These are phyloP conservation scores for Miltochrista miniata DNA, from an alignment of 2,888 invertebrate genomes.

Conservation along the genomic window DNA sequence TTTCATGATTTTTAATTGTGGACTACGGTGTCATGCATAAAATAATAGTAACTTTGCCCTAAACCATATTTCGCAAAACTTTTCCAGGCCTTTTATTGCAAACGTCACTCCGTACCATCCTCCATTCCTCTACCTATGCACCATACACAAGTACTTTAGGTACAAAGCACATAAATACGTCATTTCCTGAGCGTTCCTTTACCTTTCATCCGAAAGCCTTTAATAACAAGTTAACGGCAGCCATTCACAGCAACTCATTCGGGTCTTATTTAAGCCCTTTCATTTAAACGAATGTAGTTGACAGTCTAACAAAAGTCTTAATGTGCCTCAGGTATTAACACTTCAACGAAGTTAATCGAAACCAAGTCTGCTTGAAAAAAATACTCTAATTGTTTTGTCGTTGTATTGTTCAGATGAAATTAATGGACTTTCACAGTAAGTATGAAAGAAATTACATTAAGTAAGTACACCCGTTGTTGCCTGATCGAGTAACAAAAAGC, in stretches of 20 bases:
- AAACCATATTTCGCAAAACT: no score
- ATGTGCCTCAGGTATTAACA: constrained; percentile 30
- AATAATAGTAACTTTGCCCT: no score
- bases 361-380: constrained; percentile 53
- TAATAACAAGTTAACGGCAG: constrained; percentile 33
- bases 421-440: constrained; percentile 7
- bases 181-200: constrained; percentile 3
- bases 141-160: neutral
- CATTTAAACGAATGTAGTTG: constrained; percentile 38
- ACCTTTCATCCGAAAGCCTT: constrained; percentile 27
- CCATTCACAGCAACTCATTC: constrained; percentile 38
- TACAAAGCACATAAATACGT: constrained; percentile 2
- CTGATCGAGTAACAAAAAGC: neutral
- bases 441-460: neutral
- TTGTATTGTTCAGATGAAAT: constrained; percentile 14
- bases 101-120: neutral
- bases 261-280: constrained; percentile 46
- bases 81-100: no score
- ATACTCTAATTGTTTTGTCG: constrained; percentile 20
- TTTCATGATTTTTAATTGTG: no score
- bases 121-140: neutral
- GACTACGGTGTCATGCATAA: no score
- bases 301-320: constrained; percentile 25
- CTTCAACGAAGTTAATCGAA: constrained; percentile 55
- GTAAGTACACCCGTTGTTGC: neutral